Evolutionary conservation across 2,113 vertebrate genomes (phyloP), one percentile per base, ranked within the genome.

Genomic region (Amazona guildingii): DNA sequence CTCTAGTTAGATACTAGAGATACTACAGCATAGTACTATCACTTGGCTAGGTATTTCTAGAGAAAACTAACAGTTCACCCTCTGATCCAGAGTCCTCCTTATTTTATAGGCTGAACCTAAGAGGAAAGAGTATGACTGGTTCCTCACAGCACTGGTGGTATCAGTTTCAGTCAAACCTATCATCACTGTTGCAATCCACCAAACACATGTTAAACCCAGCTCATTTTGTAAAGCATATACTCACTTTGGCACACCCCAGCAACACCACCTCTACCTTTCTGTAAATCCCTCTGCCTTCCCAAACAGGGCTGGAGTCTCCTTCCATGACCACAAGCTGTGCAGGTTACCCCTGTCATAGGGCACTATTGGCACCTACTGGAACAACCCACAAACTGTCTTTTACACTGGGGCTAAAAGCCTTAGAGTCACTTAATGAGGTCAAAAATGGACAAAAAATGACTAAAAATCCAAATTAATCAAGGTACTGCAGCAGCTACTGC

Each of bases 181-280:
- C 1, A 7, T 20, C 14, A 4, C 2, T 75, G 37, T 21, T 83
- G 33, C 21, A 83, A 35, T 37, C 37, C 83, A 61, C 21, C 57
- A 61, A 66, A 43, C 1, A 11, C 35, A 33, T 0, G 0, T 37
- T 11, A 52, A 68, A 67, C 2, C 0, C 2, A 66, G 29, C 14
- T 85, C 17, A n/a, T 80, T 68, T 48, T 29, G 3, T 12, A 72
- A 72, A 54, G 28, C 51, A 33, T 17, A 21, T 13, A 7, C 33
- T 74, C 3, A 0, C 28, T 13, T 2, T 29, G 44, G 21, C 51
- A 74, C 43, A 49, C 4, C 21, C 63, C 28, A 75, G 23, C 28
- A 85, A 12, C 11, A 62, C 4, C 17, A 29, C 12, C 27, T 76
- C 74, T 68, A 33, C 14, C 41, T 77, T 88, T 61, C 49, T 2